Evolutionary conservation across 1,140 invertebrate genomes (phyloP), one percentile per base, ranked within the genome.

Genomic region (Asbolus verrucosus): DNA sequence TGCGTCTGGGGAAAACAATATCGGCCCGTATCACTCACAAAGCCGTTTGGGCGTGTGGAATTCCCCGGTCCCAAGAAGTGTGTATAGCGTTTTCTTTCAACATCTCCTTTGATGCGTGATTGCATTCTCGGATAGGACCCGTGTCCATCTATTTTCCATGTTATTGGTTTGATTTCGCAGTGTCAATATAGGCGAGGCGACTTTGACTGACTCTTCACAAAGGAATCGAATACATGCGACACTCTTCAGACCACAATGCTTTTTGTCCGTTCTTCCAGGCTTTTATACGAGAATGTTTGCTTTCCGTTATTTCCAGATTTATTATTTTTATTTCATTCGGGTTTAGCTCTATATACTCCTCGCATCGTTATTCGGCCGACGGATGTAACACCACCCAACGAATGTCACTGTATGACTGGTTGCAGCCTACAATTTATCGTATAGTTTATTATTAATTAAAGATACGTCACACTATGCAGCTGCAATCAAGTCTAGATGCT

Each of bases 81-180:
- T 54, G 46, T 54, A 54, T 54, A 54, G 43, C 16, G 46, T 39
- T 41, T 63, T 63, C 61, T 63, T 63, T 63, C 61, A 63, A 63
- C 61, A 19, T 63, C 72, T 70, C 65, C 70, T 76, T 77, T 77
- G 76, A 76, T 65, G 73, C 63, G 71, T 75, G 70, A 69, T 71
- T 70, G 38, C 61, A 33, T 50, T 65, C 61, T 41, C 9, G 41
- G 67, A 66, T 70, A 71, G 68, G 66, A 71, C 63, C 41, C n/a
- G 61, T 76, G 76, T 76, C 76, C 77, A 79, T 77, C 75, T 77
- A 79, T 77, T 79, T 79, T 79, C 77, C 77, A 77, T 79, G 76
- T 76, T 79, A 77, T 79, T 79, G 77, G 76, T 79, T 79, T 77
- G 76, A 78, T 77, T 77, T 69, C 66, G 54, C 60, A 72, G 68